Conservation (phyloP, 1,140 invertebrate genomes). For the Neelides sp. region DNA sequence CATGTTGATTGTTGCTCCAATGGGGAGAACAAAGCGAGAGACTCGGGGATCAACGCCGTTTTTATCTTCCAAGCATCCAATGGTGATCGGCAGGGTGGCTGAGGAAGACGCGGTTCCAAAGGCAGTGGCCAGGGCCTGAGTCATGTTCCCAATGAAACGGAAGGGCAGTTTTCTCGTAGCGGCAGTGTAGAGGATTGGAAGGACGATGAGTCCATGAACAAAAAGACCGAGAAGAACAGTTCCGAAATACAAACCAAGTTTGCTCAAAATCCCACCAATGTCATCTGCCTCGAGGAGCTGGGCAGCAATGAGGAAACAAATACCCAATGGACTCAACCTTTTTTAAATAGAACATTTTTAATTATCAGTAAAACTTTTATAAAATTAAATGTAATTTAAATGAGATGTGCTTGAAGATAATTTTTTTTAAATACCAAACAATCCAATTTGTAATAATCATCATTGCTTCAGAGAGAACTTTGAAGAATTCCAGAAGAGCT, state of each 20-base stretch:
- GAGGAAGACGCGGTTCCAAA: conserved; percentile 16
- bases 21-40: conserved; percentile 48
- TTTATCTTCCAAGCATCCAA: not conserved
- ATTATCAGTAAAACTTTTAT: no score
- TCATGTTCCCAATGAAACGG: conserved; percentile 34
- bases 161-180: conserved; percentile 38
- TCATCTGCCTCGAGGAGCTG: conserved; percentile 44
- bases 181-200: conserved; percentile 37
- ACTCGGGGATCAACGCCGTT: conserved; percentile 45
- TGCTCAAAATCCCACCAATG: conserved; percentile 36
- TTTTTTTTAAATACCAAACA: conserved; percentile 13
- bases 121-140: conserved; percentile 1
- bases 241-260: conserved; percentile 41
- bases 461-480: conserved; percentile 5
- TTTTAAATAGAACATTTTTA: no score
- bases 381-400: no score
- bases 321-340: conserved; percentile 47
- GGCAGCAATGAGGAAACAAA: conserved; percentile 43
- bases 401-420: conserved; percentile 12
- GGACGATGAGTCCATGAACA: conserved; percentile 37
- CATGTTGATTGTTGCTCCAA: conserved; percentile 48
- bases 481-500: conserved; percentile 12
- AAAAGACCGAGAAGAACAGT: conserved; percentile 38
- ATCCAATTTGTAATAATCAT: conserved; percentile 15
- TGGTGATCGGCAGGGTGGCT: not conserved